Evolutionary conservation across 2,113 vertebrate species (phyloP).

Genomic region (Origma solitaria): DNA sequence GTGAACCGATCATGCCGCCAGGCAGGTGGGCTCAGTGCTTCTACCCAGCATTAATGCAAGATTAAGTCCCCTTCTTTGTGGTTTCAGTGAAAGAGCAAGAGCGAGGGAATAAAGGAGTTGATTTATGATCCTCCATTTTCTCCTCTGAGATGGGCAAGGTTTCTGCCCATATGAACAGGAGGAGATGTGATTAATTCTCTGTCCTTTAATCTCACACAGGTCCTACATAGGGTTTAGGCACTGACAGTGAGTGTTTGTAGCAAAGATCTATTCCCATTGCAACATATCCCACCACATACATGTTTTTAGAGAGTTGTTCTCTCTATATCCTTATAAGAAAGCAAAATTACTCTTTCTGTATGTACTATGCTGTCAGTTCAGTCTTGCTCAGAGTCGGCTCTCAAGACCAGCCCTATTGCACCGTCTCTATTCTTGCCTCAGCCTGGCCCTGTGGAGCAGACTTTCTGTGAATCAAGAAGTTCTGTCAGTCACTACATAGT

Average conservation of each 20-base stretch:
- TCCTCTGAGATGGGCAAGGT: constrained; percentile 13
- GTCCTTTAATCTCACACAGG: neutral
- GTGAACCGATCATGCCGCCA: neutral
- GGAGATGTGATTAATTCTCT: neutral
- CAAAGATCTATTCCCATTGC: neutral
- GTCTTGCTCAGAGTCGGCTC: neutral
- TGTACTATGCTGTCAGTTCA: neutral
- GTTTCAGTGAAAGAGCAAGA: neutral
- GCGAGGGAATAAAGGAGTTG: neutral
- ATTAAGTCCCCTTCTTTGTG: neutral
- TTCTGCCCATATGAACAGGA: constrained; percentile 31
- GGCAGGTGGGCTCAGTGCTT: neutral
- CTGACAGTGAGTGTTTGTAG: neutral
- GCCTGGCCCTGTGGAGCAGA: neutral
- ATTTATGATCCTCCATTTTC: neutral
- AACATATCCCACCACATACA: neutral
- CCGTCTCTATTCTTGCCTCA: neutral
- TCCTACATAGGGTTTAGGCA: neutral
- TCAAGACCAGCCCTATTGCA: neutral
- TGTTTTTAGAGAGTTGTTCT: neutral
- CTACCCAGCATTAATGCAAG: neutral
- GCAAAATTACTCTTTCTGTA: neutral
- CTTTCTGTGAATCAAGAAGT: neutral
- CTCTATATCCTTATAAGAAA: neutral
- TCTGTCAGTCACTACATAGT: neutral